Percentiles rank a stretch among this genome's conserved stretches.
Conservation (phyloP, 2,113 vertebrate genomes). For the Hemichromis elongatus region DNA sequence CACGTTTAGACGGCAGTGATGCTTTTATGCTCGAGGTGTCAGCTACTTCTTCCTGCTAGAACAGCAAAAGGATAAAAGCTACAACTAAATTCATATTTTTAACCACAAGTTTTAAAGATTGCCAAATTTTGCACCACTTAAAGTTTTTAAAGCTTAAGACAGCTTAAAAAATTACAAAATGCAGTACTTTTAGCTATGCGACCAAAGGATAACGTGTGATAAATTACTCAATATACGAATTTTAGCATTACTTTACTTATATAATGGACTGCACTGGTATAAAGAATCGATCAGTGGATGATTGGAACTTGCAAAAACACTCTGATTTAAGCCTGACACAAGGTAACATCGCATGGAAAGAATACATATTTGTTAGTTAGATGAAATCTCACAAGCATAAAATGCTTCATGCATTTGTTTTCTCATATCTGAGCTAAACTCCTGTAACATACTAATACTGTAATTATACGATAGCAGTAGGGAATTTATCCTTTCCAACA, state of each 20-base stretch:
- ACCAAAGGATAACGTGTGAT: background rate
- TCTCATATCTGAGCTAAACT: background rate
- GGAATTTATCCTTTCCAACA: background rate
- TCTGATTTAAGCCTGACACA: background rate
- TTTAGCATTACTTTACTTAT: background rate
- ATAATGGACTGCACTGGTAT: background rate
- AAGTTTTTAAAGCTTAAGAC: background rate
- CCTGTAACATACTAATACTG: background rate
- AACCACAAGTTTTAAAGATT: background rate
- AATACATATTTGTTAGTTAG: background rate
- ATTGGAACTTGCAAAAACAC: background rate
- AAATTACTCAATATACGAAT: background rate
- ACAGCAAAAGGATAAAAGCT: background rate
- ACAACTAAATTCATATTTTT: background rate
- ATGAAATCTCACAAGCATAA: background rate
- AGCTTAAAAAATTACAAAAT: background rate
- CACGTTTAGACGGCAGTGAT: background rate
- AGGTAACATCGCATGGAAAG: background rate
- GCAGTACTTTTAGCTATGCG: background rate
- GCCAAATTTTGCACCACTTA: background rate
- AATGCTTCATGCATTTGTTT: background rate
- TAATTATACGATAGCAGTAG: slow-evolving; percentile 13
- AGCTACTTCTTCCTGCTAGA: background rate
- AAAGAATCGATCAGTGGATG: background rate
- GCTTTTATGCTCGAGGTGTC: background rate